Evolutionary conservation across 2,888 invertebrate species (phyloP).

Genomic region (Anorthoa munda): DNA sequence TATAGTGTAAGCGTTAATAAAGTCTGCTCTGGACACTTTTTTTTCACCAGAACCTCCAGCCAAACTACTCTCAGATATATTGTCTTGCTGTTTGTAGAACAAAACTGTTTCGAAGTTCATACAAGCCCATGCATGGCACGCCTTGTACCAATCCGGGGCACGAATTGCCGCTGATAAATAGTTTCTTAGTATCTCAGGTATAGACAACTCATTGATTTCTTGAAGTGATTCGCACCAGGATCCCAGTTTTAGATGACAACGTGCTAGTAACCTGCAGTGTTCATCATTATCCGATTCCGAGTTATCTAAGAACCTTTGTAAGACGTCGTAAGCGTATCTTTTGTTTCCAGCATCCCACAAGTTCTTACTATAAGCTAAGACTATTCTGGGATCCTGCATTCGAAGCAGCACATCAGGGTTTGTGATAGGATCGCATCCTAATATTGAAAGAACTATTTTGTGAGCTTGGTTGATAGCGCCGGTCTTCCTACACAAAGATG

Average conservation of each 20-base stretch:
- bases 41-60: constrained; percentile 86
- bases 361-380: constrained; percentile 98
- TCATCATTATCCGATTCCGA: constrained; percentile 87
- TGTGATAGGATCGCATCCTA: constrained; percentile 94
- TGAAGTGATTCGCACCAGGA: constrained; percentile 98
- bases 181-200: constrained; percentile 94
- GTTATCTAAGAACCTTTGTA: constrained; percentile 94
- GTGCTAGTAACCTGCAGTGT: constrained; percentile 92
- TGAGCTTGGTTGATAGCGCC: constrained; percentile 97
- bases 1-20: constrained; percentile 93
- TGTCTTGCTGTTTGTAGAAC: constrained; percentile 91
- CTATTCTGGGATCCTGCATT: constrained; percentile 95
- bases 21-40: constrained; percentile 85
- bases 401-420: constrained; percentile 94
- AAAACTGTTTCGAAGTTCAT: constrained; percentile 99
- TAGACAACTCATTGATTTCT: constrained; percentile 95
- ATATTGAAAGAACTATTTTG: constrained; percentile 96
- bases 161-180: constrained; percentile 96
- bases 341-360: constrained; percentile 97
- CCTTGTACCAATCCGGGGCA: constrained; percentile 98
- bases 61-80: constrained; percentile 85
- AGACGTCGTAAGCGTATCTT: constrained; percentile 94
- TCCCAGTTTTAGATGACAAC: constrained; percentile 98
- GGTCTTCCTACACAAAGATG: constrained; percentile 98
- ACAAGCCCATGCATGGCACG: constrained; percentile 99